phyloP scores from a whole-genome alignment of 2,797 vertebrate species.

The Paratrypauchen microcephalus region DNA sequence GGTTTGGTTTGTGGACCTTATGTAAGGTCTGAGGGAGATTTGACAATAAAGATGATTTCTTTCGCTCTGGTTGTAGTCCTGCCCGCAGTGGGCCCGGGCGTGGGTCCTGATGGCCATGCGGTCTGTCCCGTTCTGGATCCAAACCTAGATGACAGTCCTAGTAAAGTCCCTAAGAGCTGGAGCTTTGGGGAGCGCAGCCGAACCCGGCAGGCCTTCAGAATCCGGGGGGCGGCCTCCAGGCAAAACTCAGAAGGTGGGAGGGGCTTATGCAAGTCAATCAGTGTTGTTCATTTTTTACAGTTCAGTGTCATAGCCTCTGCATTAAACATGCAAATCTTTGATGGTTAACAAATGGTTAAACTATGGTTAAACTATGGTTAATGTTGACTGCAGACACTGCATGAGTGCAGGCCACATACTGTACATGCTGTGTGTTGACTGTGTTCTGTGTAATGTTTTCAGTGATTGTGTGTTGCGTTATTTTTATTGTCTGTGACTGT shows the following conservation, averaged over 20 bases:
- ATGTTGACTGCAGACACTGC: not conserved
- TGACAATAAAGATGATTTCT: not conserved
- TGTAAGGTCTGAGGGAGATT: not conserved
- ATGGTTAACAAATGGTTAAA: not conserved
- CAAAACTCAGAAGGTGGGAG: conserved; percentile 95
- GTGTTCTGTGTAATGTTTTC: not conserved
- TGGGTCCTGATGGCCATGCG: conserved; percentile 26
- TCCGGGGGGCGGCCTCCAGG: conserved; percentile 89
- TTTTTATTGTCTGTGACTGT: not conserved
- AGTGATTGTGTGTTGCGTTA: not conserved
- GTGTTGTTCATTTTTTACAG: not conserved
- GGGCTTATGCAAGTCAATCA: not conserved
- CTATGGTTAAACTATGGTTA: conserved; percentile 1
- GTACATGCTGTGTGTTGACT: not conserved
- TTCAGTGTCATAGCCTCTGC: not conserved
- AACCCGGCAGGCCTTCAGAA: conserved; percentile 89
- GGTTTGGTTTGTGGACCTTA: conserved; percentile 1
- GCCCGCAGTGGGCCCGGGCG: conserved; percentile 33
- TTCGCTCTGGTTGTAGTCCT: conserved; percentile 13
- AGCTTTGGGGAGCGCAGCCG: conserved; percentile 93
- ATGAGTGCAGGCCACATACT: not conserved
- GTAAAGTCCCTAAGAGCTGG: conserved; percentile 97
- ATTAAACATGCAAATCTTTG: not conserved
- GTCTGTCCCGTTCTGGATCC: conserved; percentile 90
- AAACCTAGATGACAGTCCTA: conserved; percentile 92